phyloP scores from a whole-genome alignment of 2,113 vertebrate species.

The Hippocampus abdominalis region DNA sequence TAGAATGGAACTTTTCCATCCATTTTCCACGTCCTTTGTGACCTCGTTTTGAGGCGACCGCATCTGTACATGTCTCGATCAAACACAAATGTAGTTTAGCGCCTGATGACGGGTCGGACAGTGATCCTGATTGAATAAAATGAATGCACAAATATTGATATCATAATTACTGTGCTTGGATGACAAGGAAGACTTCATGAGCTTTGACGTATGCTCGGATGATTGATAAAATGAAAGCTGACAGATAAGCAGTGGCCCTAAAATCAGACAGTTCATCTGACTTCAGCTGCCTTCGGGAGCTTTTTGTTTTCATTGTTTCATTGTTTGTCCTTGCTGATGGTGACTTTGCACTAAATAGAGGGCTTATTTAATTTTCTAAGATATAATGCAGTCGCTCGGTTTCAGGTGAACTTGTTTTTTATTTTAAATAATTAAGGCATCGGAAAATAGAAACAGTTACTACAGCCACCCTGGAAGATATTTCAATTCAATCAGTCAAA shows the following conservation, averaged over 20 bases:
- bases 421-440: neutral
- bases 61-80: neutral
- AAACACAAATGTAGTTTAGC: neutral
- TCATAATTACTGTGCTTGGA: neutral
- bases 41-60: neutral
- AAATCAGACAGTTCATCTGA: constrained; percentile 30
- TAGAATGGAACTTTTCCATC: too few species aligned
- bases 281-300: constrained; percentile 10
- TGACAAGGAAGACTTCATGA: neutral
- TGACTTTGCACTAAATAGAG: neutral
- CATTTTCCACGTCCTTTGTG: too few species aligned
- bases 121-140: neutral
- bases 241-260: constrained; percentile 50
- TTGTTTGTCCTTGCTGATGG: neutral
- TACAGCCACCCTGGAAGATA: too few species aligned
- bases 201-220: constrained; percentile 2
- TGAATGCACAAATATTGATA: neutral
- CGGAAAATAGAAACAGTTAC: too few species aligned
- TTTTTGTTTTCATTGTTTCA: neutral
- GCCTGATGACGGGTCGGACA: too few species aligned
- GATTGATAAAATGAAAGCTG: constrained; percentile 40
- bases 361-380: neutral
- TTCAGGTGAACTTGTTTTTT: neutral
- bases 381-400: neutral
- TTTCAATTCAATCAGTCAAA: too few species aligned